A percentile compares a stretch with the other conserved stretches of the same genome.
These are phyloP conservation scores for Monoplex corrugatus DNA, from an alignment of 2,888 invertebrate species.

Conservation along the genomic window DNA sequence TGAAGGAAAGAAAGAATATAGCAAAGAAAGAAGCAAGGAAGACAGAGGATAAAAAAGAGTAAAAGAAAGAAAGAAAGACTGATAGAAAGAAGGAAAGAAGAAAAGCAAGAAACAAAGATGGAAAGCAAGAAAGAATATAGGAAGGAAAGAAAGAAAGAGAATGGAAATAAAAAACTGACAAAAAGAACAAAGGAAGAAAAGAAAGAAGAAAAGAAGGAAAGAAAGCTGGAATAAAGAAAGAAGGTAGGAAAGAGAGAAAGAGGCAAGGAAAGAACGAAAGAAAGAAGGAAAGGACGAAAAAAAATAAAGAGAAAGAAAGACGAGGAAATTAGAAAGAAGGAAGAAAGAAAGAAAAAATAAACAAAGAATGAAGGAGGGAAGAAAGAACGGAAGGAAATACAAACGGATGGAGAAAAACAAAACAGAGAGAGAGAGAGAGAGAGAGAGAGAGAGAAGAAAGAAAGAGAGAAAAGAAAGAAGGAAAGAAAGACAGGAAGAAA, in stretches of 20 bases:
- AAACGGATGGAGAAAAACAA: too few species aligned
- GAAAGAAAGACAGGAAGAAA: not conserved
- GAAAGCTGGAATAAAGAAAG: too few species aligned
- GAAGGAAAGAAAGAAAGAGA: not conserved
- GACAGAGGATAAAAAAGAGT: not conserved
- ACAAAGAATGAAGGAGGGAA: not conserved
- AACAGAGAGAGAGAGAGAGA: constrained; percentile 8
- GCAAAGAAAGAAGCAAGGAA: not conserved
- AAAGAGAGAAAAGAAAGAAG: not conserved
- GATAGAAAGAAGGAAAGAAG: constrained; percentile 2
- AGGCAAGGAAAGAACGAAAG: not conserved
- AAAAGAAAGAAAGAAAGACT: not conserved
- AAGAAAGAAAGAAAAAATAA: too few species aligned
- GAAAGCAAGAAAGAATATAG: not conserved
- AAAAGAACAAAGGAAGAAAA: not conserved
- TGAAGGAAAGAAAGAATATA: too few species aligned
- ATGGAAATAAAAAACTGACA: too few species aligned
- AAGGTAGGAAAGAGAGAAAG: not conserved
- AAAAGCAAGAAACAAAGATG: not conserved
- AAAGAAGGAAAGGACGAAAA: too few species aligned
- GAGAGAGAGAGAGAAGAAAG: not conserved
- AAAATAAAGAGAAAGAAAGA: too few species aligned
- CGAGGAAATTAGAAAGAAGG: too few species aligned
- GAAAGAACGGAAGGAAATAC: too few species aligned
- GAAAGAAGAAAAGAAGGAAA: not conserved